Evolutionary conservation across 2,888 invertebrate genomes (phyloP).

Genomic region (Euzetes globulus): DNA sequence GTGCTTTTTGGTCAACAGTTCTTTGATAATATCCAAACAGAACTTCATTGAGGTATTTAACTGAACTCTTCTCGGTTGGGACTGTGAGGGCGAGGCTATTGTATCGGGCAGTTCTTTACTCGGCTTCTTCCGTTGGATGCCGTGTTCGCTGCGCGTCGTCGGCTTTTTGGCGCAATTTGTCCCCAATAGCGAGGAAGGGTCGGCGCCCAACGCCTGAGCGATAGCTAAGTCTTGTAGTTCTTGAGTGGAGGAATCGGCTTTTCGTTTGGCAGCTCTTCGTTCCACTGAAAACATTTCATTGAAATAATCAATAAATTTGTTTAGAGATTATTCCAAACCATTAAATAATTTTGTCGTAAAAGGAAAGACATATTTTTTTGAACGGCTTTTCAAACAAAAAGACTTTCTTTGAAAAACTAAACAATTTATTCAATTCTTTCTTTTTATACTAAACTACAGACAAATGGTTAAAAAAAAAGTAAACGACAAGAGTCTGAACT

Average conservation of each 20-base stretch:
- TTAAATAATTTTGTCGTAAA: background rate
- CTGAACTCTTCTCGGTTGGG: conserved; percentile 14
- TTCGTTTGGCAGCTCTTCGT: conserved; percentile 16
- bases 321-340: no score
- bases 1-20: conserved; percentile 32
- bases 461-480: no score
- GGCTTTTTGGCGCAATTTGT: conserved; percentile 7
- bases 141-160: conserved; percentile 31
- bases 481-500: no score
- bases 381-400: background rate
- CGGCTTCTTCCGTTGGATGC: conserved; percentile 15
- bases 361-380: background rate
- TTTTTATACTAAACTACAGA: background rate
- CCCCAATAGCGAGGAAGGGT: background rate
- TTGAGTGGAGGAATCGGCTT: background rate
- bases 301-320: no score
- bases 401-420: background rate
- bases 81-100: background rate
- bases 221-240: background rate
- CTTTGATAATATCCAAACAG: conserved; percentile 33
- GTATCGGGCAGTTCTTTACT: conserved; percentile 29
- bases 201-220: background rate
- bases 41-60: conserved; percentile 30
- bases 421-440: background rate
- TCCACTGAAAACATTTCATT: background rate